Evolutionary conservation across 2,113 vertebrate species (phyloP), one percentile per base, ranked within the genome.

Genomic region (Loxodonta africana): DNA sequence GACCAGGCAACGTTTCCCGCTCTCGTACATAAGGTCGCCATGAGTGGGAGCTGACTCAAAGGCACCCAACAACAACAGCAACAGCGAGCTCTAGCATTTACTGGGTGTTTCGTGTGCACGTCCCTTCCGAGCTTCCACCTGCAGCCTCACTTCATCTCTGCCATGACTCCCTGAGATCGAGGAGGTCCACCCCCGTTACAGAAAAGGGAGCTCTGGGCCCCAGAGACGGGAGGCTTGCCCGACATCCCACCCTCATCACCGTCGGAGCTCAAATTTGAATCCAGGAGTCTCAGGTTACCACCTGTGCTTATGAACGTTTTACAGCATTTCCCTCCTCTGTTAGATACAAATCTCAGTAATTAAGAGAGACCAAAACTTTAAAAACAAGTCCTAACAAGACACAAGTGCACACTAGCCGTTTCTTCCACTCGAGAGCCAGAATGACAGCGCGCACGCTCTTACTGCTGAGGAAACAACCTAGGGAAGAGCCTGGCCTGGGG

Each of bases 81-180:
- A 18, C 28, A 33, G 80, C 33, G 5, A 80, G 37, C 6, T 9
- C 0, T 2, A 28, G 46, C 30, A 44, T 25, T 41, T 71, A 48
- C 8, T 4, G 15, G 14, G 26, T 7, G 6, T 18, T 25, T 18
- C 6, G 21, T 21, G 20, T n/a, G 4, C 20, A 20, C 6, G 18
- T 25, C 25, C 71, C 26, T 15, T 48, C 20, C 46, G 14, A 0
- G 11, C 0, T 26, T 51, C 20, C 10, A 23, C 8, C 2, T 0
- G 1, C 3, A 7, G 23, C 4, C 53, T n/a, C 20, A 17, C 53
- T 8, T 14, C 4, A 28, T 41, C 46, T 26, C 30, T 0, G 7
- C 8, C 0, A 10, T 0, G 18, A 8, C 14, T 12, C 2, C 15
- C 2, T 23, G 41, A 3, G n/a, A 6, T 28, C 25, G 17, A 28